Evolutionary conservation across 2,888 invertebrate genomes (phyloP), one percentile per base, ranked within the genome.

Genomic region (Dusona sp.): DNA sequence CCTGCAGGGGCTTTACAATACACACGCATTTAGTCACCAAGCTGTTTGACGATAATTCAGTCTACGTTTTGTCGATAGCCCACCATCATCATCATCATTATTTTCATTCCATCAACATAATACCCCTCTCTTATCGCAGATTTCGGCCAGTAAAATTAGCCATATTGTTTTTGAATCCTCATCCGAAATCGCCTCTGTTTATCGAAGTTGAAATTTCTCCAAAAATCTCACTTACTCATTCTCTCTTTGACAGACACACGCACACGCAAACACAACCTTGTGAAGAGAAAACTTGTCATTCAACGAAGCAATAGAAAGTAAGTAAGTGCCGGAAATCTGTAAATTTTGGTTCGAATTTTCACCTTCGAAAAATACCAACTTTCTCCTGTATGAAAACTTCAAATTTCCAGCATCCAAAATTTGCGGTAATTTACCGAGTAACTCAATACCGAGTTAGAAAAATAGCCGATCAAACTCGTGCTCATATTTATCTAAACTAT

Each of bases 1-100:
- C 94, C 94, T 94, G 94, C 92, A 91, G 93, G 93, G 93, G 92
- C 94, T 94, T 89, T 93, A 93, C 93, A 93, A 93, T 91, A 93
- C 93, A 93, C 92, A 93, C 92, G 92, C 90, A 93, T 93, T 93
- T 93, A 91, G 89, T 90, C 87, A 87, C 85, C 80, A 87, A 83
- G 86, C 65, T 86, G 83, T 86, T 77, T 73, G 73, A 77, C 77
- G 73, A 80, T 73, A 72, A 61, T 51, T 84, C 78, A 57, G 65
- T 83, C 75, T 79, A 81, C 83, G 78, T 74, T 85, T 79, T 81
- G 80, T 70, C 87, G 80, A 80, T 81, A 80, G 83, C 68, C 61
- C 80, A 74, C 54, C 67, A 81, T 75, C 72, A 70, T 64, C 72
- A 67, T 74, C 77, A 72, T 73, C 48, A 64, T 68, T 48, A 68